A percentile compares a stretch with the other conserved stretches of the same genome.
phyloP scores from a whole-genome alignment of 2,888 invertebrate genomes.

The Leucozona laternaria region DNA sequence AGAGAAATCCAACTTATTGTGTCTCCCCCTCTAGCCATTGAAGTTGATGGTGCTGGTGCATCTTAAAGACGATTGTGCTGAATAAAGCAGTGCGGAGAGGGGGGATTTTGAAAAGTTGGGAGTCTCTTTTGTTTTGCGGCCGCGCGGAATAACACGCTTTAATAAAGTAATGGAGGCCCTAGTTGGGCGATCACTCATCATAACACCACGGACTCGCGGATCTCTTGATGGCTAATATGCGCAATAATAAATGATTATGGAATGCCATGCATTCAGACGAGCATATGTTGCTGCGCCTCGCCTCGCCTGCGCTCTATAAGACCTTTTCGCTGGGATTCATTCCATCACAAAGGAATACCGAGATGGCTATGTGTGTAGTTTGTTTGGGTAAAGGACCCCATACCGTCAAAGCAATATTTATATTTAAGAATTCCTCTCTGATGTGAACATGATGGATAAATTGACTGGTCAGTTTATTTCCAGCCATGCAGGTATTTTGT shows the following conservation, averaged over 20 bases:
- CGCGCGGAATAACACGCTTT: conserved; percentile 72
- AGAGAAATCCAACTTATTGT: conserved; percentile 54
- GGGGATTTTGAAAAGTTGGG: conserved; percentile 2
- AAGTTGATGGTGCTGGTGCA: background rate
- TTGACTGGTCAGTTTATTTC: background rate
- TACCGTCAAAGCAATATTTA: background rate
- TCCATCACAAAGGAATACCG: conserved; percentile 50
- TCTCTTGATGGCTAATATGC: conserved; percentile 75
- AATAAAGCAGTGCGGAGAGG: background rate
- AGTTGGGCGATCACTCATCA: conserved; percentile 76
- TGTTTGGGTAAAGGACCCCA: conserved; percentile 21
- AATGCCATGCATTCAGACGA: conserved; percentile 57
- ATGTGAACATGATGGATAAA: conserved; percentile 7
- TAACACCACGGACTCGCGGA: conserved; percentile 72
- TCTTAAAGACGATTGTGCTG: conserved; percentile 11
- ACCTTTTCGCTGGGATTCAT: conserved; percentile 52
- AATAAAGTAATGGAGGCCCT: conserved; percentile 76
- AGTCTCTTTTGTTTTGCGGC: conserved; percentile 73
- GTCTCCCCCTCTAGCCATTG: conserved; percentile 49
- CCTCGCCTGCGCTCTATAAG: conserved; percentile 6
- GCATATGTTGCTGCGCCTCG: conserved; percentile 17
- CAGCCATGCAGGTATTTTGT: background rate
- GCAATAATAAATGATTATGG: conserved; percentile 76
- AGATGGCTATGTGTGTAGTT: conserved; percentile 36
- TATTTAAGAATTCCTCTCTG: background rate